phyloP scores from a whole-genome alignment of 2,797 vertebrate genomes.

The Helarctos malayanus region DNA sequence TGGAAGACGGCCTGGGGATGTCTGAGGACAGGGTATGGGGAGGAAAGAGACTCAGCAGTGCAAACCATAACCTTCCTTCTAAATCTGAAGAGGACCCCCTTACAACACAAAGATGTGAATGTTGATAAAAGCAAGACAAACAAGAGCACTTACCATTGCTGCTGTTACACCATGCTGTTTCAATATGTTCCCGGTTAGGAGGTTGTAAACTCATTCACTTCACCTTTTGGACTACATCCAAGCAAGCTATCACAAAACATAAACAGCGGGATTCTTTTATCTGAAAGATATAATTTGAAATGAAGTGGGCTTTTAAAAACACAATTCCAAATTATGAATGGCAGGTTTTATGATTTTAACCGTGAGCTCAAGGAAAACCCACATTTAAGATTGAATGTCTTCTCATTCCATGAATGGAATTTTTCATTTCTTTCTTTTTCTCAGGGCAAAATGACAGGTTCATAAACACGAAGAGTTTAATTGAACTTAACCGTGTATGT shows the following conservation, averaged over 20 bases:
- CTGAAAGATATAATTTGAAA: slow-evolving; percentile 65
- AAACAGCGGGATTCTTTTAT: slow-evolving; percentile 58
- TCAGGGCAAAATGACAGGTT: neutral
- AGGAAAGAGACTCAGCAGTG: slow-evolving; percentile 6
- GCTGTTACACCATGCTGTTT: neutral
- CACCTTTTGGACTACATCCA: neutral
- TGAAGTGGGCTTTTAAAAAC: slow-evolving; percentile 51
- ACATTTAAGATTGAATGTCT: neutral
- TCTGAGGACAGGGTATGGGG: neutral
- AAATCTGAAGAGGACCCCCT: neutral
- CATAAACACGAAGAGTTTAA: neutral
- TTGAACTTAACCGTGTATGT: neutral
- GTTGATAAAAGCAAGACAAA: slow-evolving; percentile 59
- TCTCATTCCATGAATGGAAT: neutral
- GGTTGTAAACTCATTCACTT: slow-evolving; percentile 39
- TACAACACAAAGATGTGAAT: neutral
- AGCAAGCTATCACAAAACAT: slow-evolving; percentile 12
- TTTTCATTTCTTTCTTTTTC: slow-evolving; percentile 30
- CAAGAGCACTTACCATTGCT: neutral
- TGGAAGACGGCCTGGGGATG: neutral
- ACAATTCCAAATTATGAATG: slow-evolving; percentile 31
- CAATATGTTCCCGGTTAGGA: neutral
- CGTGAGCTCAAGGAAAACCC: slow-evolving; percentile 4
- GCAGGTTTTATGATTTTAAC: neutral
- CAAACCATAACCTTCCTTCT: neutral